A percentile compares a stretch with the other conserved stretches of the same genome.
Conservation (phyloP, 2,113 vertebrate species). For the Erythrolamprus reginae region DNA sequence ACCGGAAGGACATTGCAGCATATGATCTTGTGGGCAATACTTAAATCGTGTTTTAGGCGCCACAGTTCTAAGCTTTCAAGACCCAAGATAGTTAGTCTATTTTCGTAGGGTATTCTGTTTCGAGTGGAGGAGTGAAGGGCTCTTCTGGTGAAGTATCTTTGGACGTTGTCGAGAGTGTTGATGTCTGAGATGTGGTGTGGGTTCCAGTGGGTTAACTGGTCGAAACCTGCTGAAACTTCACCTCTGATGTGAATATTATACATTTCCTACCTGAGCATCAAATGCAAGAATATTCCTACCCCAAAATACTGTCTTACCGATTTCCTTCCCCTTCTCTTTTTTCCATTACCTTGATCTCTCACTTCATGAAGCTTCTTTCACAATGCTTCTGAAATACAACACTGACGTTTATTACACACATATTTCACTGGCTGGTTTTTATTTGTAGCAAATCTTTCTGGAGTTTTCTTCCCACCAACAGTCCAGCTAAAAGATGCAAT, state of each 20-base stretch:
- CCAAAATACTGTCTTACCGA: neutral
- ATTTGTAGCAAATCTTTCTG: neutral
- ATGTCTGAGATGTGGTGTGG: too few relatives aligned
- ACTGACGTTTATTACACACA: neutral
- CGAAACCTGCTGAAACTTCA: too few relatives aligned
- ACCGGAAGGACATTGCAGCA: too few relatives aligned
- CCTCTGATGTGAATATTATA: neutral
- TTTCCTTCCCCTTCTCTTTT: neutral
- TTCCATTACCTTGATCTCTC: neutral
- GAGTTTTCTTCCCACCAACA: neutral
- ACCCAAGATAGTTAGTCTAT: too few relatives aligned
- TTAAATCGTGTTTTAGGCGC: too few relatives aligned
- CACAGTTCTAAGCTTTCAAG: too few relatives aligned
- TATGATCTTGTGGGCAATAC: too few relatives aligned
- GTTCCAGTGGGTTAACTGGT: too few relatives aligned
- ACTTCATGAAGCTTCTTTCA: constrained; percentile 9
- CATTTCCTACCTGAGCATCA: neutral
- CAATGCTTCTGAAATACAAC: neutral
- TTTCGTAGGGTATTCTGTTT: too few relatives aligned
- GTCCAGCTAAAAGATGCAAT: neutral
- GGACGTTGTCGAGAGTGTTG: too few relatives aligned
- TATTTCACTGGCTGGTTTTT: neutral
- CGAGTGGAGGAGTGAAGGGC: too few relatives aligned
- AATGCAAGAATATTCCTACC: neutral
- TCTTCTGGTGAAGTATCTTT: too few relatives aligned